phyloP scores from a whole-genome alignment of 2,797 vertebrate species.

The Nannoperca australis region DNA sequence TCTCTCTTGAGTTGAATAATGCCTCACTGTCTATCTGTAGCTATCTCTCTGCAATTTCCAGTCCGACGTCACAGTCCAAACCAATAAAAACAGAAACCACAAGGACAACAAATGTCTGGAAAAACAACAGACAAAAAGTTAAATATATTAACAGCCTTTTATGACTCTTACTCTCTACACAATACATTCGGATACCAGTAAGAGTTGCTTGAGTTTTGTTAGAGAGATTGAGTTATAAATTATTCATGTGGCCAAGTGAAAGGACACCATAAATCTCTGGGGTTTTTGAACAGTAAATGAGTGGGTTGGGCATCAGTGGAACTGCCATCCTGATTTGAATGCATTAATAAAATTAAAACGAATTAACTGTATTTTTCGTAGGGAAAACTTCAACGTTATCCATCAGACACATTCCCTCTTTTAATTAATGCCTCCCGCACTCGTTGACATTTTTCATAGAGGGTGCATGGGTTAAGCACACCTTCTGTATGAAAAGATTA shows the following conservation, averaged over 20 bases:
- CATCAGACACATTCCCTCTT: constrained; percentile 49
- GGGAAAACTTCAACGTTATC: constrained; percentile 48
- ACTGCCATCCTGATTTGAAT: constrained; percentile 58
- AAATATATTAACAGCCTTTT: constrained; percentile 25
- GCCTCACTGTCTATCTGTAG: constrained; percentile 28
- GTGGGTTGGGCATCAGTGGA: constrained; percentile 39
- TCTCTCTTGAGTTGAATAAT: constrained; percentile 39
- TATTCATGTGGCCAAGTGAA: constrained; percentile 62
- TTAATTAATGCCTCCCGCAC: constrained; percentile 62
- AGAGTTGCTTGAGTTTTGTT: constrained; percentile 44
- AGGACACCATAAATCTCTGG: constrained; percentile 63
- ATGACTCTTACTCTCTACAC: constrained; percentile 7
- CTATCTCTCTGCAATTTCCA: constrained; percentile 25
- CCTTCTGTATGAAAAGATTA: constrained; percentile 69
- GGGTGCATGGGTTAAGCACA: constrained; percentile 61
- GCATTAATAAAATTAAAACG: constrained; percentile 63
- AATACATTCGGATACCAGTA: constrained; percentile 23
- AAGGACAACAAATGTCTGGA: background rate
- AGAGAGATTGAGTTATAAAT: constrained; percentile 65
- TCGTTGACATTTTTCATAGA: constrained; percentile 57
- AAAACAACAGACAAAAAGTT: background rate
- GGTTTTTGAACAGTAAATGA: constrained; percentile 67
- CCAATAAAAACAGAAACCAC: constrained; percentile 1
- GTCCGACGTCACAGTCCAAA: constrained; percentile 17
- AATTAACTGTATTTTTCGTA: constrained; percentile 51